phyloP scores from a whole-genome alignment of 2,113 vertebrate genomes.

The Melierax canorus region DNA sequence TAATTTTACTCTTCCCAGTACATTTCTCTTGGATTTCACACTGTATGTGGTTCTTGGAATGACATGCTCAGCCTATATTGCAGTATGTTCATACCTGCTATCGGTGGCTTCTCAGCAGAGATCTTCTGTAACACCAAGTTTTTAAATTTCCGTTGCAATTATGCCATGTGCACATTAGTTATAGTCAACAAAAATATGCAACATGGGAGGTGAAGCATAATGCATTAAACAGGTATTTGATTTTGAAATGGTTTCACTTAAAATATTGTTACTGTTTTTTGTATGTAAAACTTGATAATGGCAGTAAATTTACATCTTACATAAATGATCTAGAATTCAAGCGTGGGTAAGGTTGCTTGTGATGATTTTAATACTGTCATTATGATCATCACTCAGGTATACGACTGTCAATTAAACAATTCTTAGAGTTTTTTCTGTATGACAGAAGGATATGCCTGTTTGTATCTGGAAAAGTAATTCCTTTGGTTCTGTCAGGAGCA shows the following conservation, averaged over 20 bases:
- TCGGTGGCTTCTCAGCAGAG: background rate
- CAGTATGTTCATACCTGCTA: background rate
- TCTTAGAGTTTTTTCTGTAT: background rate
- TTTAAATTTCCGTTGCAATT: background rate
- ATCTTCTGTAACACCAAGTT: background rate
- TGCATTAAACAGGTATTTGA: background rate
- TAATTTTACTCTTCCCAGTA: background rate
- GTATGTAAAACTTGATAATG: background rate
- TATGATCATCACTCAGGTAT: background rate
- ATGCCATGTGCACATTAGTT: background rate
- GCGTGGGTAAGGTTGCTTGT: background rate
- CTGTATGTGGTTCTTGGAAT: background rate
- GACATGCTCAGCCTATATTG: background rate
- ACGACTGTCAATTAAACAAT: conserved; percentile 3
- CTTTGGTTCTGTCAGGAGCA: background rate
- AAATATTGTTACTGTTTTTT: background rate
- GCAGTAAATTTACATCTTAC: background rate
- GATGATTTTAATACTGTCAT: conserved; percentile 18
- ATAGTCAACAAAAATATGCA: background rate
- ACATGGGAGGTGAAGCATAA: background rate
- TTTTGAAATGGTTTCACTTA: background rate
- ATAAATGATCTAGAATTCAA: background rate
- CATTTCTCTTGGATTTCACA: background rate
- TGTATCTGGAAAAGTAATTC: background rate
- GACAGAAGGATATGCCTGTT: background rate